A percentile compares a stretch with the other conserved stretches of the same genome.
Conservation (phyloP, 2,113 vertebrate genomes). For the Varanus komodoensis region DNA sequence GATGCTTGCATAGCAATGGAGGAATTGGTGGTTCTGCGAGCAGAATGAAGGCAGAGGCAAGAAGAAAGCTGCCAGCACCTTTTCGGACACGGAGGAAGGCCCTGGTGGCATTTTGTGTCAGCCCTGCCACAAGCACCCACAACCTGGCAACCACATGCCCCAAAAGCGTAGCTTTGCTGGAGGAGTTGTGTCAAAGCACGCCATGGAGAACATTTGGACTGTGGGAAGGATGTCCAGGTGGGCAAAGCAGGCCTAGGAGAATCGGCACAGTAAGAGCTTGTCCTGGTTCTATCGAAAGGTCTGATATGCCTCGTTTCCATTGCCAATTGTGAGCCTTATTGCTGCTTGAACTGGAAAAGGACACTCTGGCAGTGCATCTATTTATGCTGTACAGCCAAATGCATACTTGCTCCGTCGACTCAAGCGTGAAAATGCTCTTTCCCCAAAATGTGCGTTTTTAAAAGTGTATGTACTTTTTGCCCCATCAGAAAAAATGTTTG, state of each 20-base stretch:
- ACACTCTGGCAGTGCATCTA: no score
- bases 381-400: no score
- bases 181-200: not conserved
- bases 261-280: not conserved
- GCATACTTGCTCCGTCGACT: no score
- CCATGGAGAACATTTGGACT: not conserved
- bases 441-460: no score
- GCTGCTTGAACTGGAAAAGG: no score
- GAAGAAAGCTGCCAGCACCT: not conserved
- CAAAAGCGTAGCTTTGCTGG: not conserved
- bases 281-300: not conserved
- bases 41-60: rapidly evolving
- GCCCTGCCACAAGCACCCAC: no score
- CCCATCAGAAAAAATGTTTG: not conserved
- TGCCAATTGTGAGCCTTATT: no score
- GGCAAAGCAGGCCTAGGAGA: not conserved
- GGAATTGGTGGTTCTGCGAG: not conserved
- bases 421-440: no score
- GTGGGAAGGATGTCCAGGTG: not conserved
- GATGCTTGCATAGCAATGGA: not conserved
- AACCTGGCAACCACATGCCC: no score
- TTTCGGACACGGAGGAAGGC: not conserved
- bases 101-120: not conserved
- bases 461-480: no score
- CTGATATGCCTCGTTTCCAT: no score